Percentiles rank a stretch among this genome's conserved stretches.
phyloP scores from a whole-genome alignment of 2,113 vertebrate species.

The Melanotaenia duboulayi region DNA sequence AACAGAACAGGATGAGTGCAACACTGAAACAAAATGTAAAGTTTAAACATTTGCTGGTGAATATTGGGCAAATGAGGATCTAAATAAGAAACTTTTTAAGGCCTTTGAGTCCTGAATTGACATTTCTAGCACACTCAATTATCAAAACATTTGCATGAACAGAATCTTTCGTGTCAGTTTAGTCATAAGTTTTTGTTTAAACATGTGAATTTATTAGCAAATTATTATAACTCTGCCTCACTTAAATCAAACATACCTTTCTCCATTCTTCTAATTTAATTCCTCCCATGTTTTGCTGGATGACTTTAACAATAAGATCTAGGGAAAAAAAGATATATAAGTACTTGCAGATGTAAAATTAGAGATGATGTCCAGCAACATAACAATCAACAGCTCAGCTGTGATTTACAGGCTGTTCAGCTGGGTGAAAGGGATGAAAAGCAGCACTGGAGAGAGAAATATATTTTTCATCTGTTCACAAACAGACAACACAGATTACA shows the following conservation, averaged over 20 bases:
- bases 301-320: constrained; percentile 78
- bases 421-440: not conserved
- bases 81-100: not conserved
- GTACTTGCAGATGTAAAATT: not conserved
- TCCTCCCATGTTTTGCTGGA: constrained; percentile 82
- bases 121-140: not conserved
- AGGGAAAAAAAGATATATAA: constrained; percentile 25
- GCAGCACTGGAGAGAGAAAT: not conserved
- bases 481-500: constrained; percentile 42
- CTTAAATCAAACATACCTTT: constrained; percentile 69
- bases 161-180: not conserved
- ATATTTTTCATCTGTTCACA: constrained; percentile 45
- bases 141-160: not conserved
- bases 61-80: not conserved
- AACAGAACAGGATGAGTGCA: constrained; percentile 53
- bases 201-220: not conserved
- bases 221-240: too few relatives aligned
- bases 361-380: not conserved
- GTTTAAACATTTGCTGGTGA: too few relatives aligned
- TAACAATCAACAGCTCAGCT: not conserved
- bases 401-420: constrained; percentile 6
- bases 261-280: constrained; percentile 80
- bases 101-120: not conserved
- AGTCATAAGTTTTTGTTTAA: too few relatives aligned
- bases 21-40: not conserved